phyloP scores from a whole-genome alignment of 2,113 vertebrate species.

The Megaceryle torquata region DNA sequence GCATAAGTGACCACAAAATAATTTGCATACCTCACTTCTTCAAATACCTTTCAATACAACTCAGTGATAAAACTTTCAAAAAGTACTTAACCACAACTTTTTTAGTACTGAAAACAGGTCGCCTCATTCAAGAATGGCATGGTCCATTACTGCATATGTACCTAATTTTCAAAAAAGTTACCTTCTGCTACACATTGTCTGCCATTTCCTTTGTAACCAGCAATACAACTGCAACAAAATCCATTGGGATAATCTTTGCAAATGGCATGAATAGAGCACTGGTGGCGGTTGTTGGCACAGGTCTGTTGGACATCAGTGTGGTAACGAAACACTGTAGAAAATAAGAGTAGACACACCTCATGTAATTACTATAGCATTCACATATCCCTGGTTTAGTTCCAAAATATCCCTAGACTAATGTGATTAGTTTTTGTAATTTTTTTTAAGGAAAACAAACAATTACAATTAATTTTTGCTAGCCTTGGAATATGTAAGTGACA shows the following conservation, averaged over 20 bases:
- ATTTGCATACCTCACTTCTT: background rate
- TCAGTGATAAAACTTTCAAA: background rate
- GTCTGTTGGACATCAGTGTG: slow-evolving; percentile 79
- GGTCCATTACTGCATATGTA: background rate
- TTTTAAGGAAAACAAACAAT: background rate
- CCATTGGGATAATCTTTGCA: slow-evolving; percentile 87
- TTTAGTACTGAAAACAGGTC: background rate
- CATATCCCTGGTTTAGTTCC: background rate
- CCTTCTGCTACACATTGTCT: slow-evolving; percentile 92
- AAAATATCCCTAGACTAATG: background rate
- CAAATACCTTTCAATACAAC: background rate
- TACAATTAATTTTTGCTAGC: background rate
- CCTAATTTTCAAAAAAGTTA: slow-evolving; percentile 42
- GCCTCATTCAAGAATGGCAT: background rate
- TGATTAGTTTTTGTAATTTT: background rate
- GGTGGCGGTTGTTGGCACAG: slow-evolving; percentile 83
- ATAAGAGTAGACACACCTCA: background rate
- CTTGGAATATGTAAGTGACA: background rate
- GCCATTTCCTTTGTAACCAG: slow-evolving; percentile 92
- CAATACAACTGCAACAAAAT: slow-evolving; percentile 89
- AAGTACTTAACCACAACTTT: background rate
- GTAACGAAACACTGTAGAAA: slow-evolving; percentile 87
- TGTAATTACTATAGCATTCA: background rate
- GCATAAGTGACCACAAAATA: background rate
- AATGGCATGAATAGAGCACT: slow-evolving; percentile 87